Evolutionary conservation across 2,113 vertebrate species (phyloP).

Genomic region (Cavia porcellus): DNA sequence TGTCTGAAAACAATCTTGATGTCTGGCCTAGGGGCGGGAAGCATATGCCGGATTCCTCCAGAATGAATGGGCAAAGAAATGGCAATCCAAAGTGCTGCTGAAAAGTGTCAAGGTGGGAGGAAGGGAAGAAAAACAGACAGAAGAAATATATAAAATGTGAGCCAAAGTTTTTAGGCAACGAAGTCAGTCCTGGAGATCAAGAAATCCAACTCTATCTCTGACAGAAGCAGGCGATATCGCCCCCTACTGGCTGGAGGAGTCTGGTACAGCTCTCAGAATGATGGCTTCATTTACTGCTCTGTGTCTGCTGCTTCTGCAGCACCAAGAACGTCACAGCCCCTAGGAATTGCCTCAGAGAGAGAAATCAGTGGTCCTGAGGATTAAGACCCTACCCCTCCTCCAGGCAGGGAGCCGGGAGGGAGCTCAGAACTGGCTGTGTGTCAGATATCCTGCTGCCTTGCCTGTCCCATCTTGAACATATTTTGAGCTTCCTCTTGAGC

Average conservation of each 20-base stretch:
- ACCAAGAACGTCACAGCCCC: conserved; percentile 66
- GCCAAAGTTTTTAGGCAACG: conserved; percentile 52
- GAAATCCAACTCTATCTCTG: not conserved
- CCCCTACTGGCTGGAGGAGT: conserved; percentile 79
- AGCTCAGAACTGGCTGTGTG: not conserved
- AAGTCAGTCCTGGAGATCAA: not conserved
- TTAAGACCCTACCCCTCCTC: conserved; percentile 10
- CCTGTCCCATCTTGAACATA: conserved; percentile 80
- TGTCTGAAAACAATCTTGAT: conserved; percentile 52
- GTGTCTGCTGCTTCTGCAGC: not conserved
- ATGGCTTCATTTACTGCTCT: not conserved
- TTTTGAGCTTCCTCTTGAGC: conserved; percentile 74
- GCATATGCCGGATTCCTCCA: not conserved
- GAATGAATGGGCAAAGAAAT: not conserved
- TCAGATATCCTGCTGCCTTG: conserved; percentile 58
- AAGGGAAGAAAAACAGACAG: not conserved
- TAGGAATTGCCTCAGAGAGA: conserved; percentile 68
- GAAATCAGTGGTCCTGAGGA: conserved; percentile 60
- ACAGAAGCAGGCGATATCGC: conserved; percentile 24
- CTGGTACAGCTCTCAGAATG: not conserved
- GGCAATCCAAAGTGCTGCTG: conserved; percentile 22
- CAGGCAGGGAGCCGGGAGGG: not conserved
- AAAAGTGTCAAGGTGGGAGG: conserved; percentile 19
- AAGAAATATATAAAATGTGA: not conserved
- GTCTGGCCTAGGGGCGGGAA: not conserved